phyloP scores from a whole-genome alignment of 2,797 vertebrate genomes.

The Lates japonicus region DNA sequence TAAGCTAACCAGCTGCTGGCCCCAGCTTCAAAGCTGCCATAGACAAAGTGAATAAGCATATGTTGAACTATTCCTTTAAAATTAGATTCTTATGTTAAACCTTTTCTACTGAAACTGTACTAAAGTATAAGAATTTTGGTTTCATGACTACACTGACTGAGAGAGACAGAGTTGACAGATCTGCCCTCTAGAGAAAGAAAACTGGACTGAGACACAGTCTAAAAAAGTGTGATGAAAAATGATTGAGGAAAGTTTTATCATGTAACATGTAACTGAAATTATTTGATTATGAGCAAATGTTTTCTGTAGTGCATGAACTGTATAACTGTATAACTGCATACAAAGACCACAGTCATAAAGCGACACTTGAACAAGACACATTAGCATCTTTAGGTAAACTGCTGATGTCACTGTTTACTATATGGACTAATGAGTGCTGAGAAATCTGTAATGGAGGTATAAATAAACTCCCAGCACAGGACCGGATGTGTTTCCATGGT shows the following conservation, averaged over 20 bases:
- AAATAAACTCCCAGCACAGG: conserved; percentile 49
- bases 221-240: neutral
- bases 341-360: conserved; percentile 1
- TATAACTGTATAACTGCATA: no score
- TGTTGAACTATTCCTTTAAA: neutral
- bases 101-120: neutral
- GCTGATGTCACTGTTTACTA: conserved; percentile 30
- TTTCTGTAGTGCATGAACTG: neutral
- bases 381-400: conserved; percentile 15
- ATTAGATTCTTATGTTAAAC: neutral
- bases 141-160: neutral
- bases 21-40: no score
- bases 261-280: neutral
- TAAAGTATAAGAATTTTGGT: neutral
- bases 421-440: neutral
- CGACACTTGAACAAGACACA: neutral
- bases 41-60: neutral
- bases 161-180: neutral
- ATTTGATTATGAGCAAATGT: neutral
- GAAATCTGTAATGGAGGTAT: conserved; percentile 31
- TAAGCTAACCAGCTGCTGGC: neutral
- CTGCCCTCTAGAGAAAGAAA: neutral
- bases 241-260: neutral
- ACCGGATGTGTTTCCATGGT: conserved; percentile 49
- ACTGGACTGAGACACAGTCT: neutral